Conservation (phyloP, 2,888 invertebrate genomes). For the Orthosia incerta region DNA sequence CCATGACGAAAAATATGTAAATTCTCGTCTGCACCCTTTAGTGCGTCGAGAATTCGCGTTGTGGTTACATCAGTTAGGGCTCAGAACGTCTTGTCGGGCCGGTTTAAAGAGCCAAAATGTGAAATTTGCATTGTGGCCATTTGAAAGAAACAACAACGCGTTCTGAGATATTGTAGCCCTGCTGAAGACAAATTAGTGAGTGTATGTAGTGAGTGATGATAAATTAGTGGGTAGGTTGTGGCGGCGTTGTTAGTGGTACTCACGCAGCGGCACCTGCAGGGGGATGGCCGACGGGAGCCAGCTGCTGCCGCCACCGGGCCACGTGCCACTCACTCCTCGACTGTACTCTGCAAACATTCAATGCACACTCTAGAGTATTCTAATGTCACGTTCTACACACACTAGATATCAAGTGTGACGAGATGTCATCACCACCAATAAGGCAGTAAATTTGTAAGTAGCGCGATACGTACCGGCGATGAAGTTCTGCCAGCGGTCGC, state of each 20-base stretch:
- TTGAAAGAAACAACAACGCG: no score
- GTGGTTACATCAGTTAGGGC: no score
- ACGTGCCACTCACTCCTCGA: constrained; percentile 34
- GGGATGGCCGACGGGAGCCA: constrained; percentile 68
- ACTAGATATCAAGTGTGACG: no score
- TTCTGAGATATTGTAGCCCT: not conserved
- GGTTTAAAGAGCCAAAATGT: no score
- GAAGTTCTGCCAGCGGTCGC: constrained; percentile 61
- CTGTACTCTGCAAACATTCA: constrained; percentile 64
- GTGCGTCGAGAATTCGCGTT: no score
- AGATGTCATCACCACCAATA: no score
- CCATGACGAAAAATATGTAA: no score
- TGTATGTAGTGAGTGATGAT: not conserved
- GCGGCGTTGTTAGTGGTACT: constrained; percentile 24
- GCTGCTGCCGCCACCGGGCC: constrained; percentile 38
- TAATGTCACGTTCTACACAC: no score
- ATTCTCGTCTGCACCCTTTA: no score
- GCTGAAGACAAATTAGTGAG: not conserved
- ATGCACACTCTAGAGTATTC: not conserved
- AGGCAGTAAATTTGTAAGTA: not conserved
- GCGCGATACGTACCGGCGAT: constrained; percentile 58
- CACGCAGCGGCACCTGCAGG: constrained; percentile 66
- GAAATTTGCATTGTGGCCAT: no score
- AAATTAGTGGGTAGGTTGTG: not conserved
- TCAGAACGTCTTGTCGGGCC: no score